Evolutionary conservation across 2,797 vertebrate species (phyloP).

Genomic region (Pogoniulus pusillus): DNA sequence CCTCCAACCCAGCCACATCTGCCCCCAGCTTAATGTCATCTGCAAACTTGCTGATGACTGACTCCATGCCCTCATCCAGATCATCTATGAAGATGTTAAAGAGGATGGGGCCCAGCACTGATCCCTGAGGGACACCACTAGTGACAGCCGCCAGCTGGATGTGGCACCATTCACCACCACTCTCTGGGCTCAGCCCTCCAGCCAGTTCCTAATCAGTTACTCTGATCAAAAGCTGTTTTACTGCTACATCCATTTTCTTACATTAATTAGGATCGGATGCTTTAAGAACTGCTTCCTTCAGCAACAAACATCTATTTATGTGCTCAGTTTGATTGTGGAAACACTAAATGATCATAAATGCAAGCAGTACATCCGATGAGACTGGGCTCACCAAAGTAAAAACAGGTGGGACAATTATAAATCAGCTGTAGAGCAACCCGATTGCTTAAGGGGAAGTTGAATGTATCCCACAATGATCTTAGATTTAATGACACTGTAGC

Average conservation of each 20-base stretch:
- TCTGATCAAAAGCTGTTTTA: neutral
- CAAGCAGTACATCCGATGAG: neutral
- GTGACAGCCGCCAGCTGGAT: too few species aligned
- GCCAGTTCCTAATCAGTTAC: too few species aligned
- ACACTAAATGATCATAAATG: neutral
- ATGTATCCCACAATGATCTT: neutral
- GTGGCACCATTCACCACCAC: too few species aligned
- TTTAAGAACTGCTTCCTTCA: slow-evolving; percentile 20
- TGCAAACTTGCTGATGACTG: too few species aligned
- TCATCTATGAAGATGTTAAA: too few species aligned
- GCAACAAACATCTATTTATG: slow-evolving; percentile 12
- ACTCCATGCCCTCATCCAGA: too few species aligned
- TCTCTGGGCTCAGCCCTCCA: too few species aligned
- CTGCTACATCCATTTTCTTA: neutral
- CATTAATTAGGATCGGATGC: neutral
- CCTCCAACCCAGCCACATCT: too few species aligned
- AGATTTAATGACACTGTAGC: neutral
- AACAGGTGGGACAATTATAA: neutral
- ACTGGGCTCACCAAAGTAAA: neutral
- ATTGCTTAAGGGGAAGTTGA: neutral
- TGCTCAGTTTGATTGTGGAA: neutral
- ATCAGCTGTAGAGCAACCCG: neutral
- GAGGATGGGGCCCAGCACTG: too few species aligned
- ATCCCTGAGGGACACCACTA: too few species aligned
- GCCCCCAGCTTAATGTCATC: too few species aligned